Evolutionary conservation across 2,113 vertebrate species (phyloP).

Genomic region (Barnardius zonarius): DNA sequence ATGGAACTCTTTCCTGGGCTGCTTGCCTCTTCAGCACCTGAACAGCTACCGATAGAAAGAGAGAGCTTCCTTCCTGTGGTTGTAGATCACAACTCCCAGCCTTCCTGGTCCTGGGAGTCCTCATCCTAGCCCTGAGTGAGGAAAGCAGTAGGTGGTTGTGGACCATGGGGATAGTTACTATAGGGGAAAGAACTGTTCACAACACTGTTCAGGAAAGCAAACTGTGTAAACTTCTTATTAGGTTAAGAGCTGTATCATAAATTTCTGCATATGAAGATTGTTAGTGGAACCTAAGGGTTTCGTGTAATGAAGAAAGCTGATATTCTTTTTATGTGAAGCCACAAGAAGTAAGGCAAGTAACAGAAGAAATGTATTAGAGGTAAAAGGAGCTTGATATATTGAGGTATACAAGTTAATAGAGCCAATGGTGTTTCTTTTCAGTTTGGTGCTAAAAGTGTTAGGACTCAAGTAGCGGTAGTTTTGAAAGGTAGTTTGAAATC

Average conservation of each 20-base stretch:
- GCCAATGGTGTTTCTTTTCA: neutral
- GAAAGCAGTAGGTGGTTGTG: neutral
- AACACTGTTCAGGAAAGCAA: neutral
- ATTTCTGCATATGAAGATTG: neutral
- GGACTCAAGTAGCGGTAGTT: neutral
- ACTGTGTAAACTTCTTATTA: neutral
- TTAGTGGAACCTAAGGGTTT: neutral
- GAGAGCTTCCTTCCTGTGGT: neutral
- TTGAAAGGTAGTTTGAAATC: neutral
- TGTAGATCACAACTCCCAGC: neutral
- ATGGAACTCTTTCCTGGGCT: neutral
- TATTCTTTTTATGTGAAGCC: neutral
- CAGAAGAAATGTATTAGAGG: neutral
- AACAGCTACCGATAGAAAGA: neutral
- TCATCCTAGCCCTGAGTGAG: neutral
- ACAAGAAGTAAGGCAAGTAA: neutral
- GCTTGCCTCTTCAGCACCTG: fast-evolving
- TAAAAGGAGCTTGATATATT: neutral
- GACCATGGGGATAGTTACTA: fast-evolving
- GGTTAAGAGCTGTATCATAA: neutral
- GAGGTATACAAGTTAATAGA: neutral
- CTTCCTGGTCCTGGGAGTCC: neutral
- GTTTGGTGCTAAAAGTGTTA: neutral
- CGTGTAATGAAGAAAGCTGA: neutral
- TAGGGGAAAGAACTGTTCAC: fast-evolving